Conservation (phyloP, 1,140 invertebrate genomes). For the Elymnias hypermnestra region DNA sequence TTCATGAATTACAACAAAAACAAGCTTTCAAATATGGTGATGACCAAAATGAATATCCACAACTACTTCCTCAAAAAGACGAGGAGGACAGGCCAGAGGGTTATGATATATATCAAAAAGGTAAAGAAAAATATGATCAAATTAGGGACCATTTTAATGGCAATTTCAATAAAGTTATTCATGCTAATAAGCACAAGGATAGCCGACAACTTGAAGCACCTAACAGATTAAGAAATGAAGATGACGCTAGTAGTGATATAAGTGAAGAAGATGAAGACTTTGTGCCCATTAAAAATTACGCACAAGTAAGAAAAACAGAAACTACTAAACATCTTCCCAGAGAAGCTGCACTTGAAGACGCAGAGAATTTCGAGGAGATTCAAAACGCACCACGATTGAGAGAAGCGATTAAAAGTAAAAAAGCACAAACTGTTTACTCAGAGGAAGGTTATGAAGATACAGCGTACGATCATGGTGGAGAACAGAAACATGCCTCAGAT, state of each 20-base stretch:
- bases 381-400: slow-evolving; percentile 78
- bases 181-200: slow-evolving; percentile 40
- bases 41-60: slow-evolving; percentile 67
- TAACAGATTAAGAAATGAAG: slow-evolving; percentile 26
- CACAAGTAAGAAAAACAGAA: slow-evolving; percentile 81
- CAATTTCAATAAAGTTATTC: slow-evolving; percentile 50
- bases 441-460: slow-evolving; percentile 88
- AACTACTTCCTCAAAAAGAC: slow-evolving; percentile 35
- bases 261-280: slow-evolving; percentile 75
- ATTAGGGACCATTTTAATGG: slow-evolving; percentile 57
- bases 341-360: slow-evolving; percentile 75
- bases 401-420: slow-evolving; percentile 82
- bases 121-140: slow-evolving; percentile 50
- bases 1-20: slow-evolving; percentile 53
- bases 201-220: slow-evolving; percentile 46
- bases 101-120: slow-evolving; percentile 68
- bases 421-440: slow-evolving; percentile 83
- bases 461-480: slow-evolving; percentile 85
- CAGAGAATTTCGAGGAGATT: slow-evolving; percentile 77
- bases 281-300: slow-evolving; percentile 80
- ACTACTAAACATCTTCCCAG: slow-evolving; percentile 78
- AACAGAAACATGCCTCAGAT: slow-evolving; percentile 81
- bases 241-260: slow-evolving; percentile 4
- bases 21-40: slow-evolving; percentile 66
- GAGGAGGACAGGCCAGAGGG: slow-evolving; percentile 49